Evolutionary conservation across 2,888 invertebrate species (phyloP).

Genomic region (Amaurobius ferox): DNA sequence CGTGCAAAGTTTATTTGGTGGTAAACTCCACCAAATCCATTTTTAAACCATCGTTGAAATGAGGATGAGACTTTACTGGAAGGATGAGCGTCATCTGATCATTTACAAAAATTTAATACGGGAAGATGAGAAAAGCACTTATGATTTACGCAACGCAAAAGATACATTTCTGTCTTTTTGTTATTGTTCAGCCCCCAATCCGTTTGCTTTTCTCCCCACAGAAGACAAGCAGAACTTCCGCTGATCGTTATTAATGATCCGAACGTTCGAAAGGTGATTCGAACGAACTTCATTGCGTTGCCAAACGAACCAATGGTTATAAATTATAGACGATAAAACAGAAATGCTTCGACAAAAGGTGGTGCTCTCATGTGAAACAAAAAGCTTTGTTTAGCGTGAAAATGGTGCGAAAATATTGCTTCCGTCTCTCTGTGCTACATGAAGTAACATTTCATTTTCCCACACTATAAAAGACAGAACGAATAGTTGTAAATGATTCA

Average conservation of each 20-base stretch:
- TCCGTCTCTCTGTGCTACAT: neutral
- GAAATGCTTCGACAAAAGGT: neutral
- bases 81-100: no score
- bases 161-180: no score
- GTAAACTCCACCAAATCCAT: no score
- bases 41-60: no score
- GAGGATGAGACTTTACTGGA: no score
- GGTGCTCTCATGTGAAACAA: neutral
- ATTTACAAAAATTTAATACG: no score
- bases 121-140: no score
- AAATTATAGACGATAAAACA: slow-evolving; percentile 14
- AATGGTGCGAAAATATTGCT: neutral
- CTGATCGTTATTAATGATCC: slow-evolving; percentile 1
- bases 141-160: no score
- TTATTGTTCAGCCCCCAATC: neutral
- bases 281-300: slow-evolving; percentile 5
- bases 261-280: slow-evolving; percentile 9
- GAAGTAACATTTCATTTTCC: neutral
- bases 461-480: no score
- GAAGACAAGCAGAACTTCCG: slow-evolving; percentile 12
- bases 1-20: no score
- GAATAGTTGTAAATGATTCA: no score
- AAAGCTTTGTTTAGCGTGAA: neutral
- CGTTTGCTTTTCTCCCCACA: neutral
- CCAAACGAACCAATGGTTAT: slow-evolving; percentile 16